Evolutionary conservation across 2,888 invertebrate genomes (phyloP).

Genomic region (Eilema depressum): DNA sequence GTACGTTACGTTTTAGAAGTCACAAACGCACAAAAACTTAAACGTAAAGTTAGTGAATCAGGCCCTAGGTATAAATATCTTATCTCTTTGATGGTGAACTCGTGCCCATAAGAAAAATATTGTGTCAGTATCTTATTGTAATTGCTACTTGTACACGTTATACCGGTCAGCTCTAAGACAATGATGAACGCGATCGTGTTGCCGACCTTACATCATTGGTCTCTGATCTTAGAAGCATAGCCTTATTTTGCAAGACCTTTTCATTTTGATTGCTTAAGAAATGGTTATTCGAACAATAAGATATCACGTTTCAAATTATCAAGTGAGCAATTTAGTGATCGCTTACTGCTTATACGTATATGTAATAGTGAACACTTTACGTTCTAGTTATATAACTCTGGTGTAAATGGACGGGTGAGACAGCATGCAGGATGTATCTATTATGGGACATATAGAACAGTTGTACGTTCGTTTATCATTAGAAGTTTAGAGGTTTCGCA

Average conservation of each 20-base stretch:
- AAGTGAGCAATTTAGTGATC: constrained; percentile 14
- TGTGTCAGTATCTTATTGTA: constrained; percentile 46
- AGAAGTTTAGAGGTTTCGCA: background rate
- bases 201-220: constrained; percentile 63
- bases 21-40: too few species aligned
- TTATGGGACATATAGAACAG: background rate
- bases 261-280: constrained; percentile 46
- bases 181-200: constrained; percentile 54
- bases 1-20: too few species aligned
- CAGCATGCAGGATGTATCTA: background rate
- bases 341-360: constrained; percentile 7
- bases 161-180: constrained; percentile 63
- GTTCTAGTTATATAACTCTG: constrained; percentile 4
- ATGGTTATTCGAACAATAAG: constrained; percentile 34
- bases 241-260: constrained; percentile 53
- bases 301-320: constrained; percentile 34
- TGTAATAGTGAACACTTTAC: background rate
- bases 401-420: background rate
- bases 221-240: constrained; percentile 52
- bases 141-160: constrained; percentile 50
- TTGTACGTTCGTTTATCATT: too few species aligned
- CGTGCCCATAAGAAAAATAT: constrained; percentile 36
- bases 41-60: too few species aligned
- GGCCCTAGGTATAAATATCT: constrained; percentile 25
- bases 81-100: constrained; percentile 27